Conservation (phyloP, 1,140 invertebrate species). For the Stratiolaelaps scimitus region DNA sequence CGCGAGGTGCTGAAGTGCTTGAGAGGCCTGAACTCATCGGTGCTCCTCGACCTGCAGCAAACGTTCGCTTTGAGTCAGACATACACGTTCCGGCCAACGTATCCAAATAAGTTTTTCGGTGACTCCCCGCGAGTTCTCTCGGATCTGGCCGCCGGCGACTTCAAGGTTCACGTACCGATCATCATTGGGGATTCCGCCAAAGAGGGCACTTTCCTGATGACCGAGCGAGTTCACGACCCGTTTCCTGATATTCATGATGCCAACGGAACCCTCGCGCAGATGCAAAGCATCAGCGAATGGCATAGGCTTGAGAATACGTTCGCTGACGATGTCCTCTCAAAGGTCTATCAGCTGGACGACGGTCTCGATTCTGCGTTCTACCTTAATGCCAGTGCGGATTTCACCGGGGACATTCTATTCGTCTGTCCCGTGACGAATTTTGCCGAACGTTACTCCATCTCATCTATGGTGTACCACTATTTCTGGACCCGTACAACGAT, state of each 20-base stretch:
- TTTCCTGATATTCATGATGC: background rate
- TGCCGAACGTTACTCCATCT: background rate
- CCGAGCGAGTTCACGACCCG: background rate
- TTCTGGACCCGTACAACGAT: background rate
- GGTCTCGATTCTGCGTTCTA: background rate
- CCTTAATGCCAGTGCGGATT: background rate
- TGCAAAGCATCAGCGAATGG: background rate
- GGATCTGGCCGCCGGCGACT: background rate
- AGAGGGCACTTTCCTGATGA: constrained; percentile 5
- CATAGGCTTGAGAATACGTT: background rate
- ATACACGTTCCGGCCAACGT: constrained; percentile 8
- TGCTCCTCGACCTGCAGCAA: constrained; percentile 7
- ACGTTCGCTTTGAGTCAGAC: constrained; percentile 10
- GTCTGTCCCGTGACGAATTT: background rate
- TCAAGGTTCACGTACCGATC: background rate
- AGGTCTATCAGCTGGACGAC: background rate
- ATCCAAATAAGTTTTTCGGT: constrained; percentile 1
- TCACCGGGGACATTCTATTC: constrained; percentile 1
- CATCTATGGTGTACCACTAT: constrained; percentile 9
- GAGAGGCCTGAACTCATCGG: background rate
- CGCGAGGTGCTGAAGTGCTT: background rate
- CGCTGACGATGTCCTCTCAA: background rate
- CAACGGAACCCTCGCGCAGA: background rate
- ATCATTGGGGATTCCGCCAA: background rate
- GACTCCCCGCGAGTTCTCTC: background rate